These are phyloP conservation scores for Myocastor coypus DNA, from an alignment of 2,113 vertebrate genomes.

Conservation along the genomic window DNA sequence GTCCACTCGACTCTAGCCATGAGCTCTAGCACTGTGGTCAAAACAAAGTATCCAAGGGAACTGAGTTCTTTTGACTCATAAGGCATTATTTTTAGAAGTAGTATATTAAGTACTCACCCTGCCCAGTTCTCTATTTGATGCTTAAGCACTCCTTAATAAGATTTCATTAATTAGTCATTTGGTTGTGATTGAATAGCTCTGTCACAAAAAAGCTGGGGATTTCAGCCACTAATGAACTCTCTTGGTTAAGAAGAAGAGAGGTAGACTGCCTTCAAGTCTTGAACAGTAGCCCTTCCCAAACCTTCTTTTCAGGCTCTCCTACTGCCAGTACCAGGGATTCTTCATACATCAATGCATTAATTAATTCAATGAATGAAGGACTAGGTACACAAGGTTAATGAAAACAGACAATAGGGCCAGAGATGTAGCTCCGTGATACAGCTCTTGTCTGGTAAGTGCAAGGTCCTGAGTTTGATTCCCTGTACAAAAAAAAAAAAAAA, in stretches of 20 bases:
- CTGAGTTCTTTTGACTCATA: conserved; percentile 67
- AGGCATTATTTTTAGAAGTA: conserved; percentile 74
- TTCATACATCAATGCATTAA: not conserved
- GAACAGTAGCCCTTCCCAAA: not conserved
- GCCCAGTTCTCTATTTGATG: conserved; percentile 38
- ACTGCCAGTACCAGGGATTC: conserved; percentile 1
- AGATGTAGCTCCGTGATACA: too few species aligned
- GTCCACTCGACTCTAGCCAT: conserved; percentile 44
- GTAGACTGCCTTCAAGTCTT: not conserved
- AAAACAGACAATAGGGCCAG: not conserved
- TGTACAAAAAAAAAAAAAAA: too few species aligned
- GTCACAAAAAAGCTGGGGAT: not conserved
- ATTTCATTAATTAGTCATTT: conserved; percentile 58
- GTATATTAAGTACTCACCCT: conserved; percentile 17
- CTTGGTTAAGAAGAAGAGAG: not conserved
- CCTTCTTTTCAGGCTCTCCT: not conserved
- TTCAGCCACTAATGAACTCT: not conserved
- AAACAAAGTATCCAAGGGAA: conserved; percentile 77
- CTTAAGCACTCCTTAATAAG: conserved; percentile 41
- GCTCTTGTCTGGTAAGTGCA: too few species aligned
- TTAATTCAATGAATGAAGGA: not conserved
- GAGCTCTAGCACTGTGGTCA: conserved; percentile 63
- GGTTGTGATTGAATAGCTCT: conserved; percentile 45
- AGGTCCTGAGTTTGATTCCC: too few species aligned
- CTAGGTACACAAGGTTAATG: not conserved